Evolutionary conservation across 2,888 invertebrate genomes (phyloP), one percentile per base, ranked within the genome.

Genomic region (Oithona nana): DNA sequence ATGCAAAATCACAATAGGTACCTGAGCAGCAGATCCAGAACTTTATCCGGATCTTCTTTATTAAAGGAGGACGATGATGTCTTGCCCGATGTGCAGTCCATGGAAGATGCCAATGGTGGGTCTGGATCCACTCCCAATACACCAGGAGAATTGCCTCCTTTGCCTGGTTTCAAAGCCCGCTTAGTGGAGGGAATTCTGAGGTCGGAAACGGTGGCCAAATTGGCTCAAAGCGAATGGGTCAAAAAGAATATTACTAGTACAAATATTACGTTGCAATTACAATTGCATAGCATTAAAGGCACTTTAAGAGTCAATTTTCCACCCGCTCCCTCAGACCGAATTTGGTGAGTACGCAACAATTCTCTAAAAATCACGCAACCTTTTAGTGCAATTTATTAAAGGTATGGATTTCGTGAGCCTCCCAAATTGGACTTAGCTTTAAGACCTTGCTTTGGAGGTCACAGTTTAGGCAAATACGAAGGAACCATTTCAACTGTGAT

Each of bases 391-490:
- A 20, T 24, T 20, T 8, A n/a, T 30, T 30, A 2, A n/a, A 57
- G 57, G 57, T 57, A 57, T 30, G 57, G 57, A 2, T 57, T 57
- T 30, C 57, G 57, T 16, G 22, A 20, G 1, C 57, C 57, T 1
- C 57, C 57, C 16, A n/a, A 57, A n/a, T 39, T 57, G 57, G 57
- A 57, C 20, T 24, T 57, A n/a, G 48, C 57, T 20, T 28, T 57
- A 3, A 29, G 22, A 26, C 57, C 57, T 16, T 57, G 48, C 26
- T 57, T 57, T 57, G 57, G 57, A 2, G 57, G 57, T 4, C 20
- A 57, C 16, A 30, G 20, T 26, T 26, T 28, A 4, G 48, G 57
- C 22, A 57, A 57, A 39, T 39, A 31, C 31, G 57, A 57, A 57
- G 31, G 20, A 11, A 57, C 57, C 1, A 11, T 57, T 31, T 28